phyloP scores from a whole-genome alignment of 2,113 vertebrate species.

The Cavia aperea region DNA sequence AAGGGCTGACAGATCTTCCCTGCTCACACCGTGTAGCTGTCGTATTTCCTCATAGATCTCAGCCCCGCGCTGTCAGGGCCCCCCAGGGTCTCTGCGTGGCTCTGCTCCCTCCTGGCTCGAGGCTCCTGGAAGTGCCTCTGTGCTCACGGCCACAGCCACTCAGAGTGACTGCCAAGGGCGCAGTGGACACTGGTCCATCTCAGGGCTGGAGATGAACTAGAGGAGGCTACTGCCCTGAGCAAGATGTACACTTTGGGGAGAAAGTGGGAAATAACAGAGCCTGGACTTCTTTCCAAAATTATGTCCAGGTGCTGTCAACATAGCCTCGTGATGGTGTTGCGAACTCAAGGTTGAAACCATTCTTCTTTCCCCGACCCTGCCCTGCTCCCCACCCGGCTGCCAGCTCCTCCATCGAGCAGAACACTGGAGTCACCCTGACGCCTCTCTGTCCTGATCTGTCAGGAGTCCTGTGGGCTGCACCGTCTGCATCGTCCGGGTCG shows the following conservation, averaged over 20 bases:
- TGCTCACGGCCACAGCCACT: not conserved
- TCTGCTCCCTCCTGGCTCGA: slow-evolving; percentile 37
- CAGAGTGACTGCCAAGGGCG: not conserved
- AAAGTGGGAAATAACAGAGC: fast-evolving
- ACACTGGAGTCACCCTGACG: not conserved
- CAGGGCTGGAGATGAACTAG: fast-evolving
- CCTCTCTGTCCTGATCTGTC: not conserved
- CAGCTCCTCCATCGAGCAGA: not conserved
- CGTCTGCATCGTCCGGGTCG: not conserved
- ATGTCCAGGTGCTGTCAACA: not conserved
- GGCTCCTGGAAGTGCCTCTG: not conserved
- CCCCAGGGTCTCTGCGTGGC: not conserved
- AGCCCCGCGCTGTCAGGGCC: slow-evolving; percentile 47
- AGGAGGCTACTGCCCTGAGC: not conserved
- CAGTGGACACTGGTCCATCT: not conserved
- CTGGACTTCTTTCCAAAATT: not conserved
- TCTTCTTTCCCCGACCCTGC: too few species aligned
- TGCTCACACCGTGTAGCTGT: slow-evolving; percentile 21
- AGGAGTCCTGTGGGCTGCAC: not conserved
- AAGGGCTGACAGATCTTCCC: slow-evolving; percentile 46
- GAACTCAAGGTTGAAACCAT: not conserved
- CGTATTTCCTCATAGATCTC: slow-evolving; percentile 50
- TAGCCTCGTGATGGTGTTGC: fast-evolving
- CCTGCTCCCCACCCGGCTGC: not conserved
- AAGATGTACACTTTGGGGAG: not conserved